Conservation (phyloP, 1,140 invertebrate species). For the Bicyclus anynana region DNA sequence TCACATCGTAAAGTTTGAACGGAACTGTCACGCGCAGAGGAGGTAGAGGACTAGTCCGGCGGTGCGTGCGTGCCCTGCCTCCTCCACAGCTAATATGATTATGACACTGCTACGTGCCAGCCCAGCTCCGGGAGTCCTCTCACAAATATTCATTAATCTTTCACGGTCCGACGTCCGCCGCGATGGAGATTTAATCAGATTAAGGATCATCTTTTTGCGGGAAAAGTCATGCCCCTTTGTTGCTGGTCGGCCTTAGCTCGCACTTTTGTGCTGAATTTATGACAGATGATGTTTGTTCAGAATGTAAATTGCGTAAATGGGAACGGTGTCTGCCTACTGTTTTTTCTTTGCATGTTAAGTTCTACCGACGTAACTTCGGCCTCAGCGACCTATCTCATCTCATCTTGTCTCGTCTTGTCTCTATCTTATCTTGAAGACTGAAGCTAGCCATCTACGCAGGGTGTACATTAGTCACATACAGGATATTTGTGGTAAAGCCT, state of each 20-base stretch:
- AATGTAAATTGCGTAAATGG: slow-evolving; percentile 55
- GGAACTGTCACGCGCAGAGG: slow-evolving; percentile 30
- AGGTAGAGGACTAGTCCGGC: slow-evolving; percentile 2
- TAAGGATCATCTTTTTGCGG: slow-evolving; percentile 76
- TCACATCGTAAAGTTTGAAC: slow-evolving; percentile 38
- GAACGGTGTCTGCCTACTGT: neutral
- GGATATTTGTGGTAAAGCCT: no score
- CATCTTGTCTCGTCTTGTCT: no score
- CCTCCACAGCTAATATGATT: slow-evolving; percentile 72
- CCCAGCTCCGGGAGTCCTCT: slow-evolving; percentile 67
- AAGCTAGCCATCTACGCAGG: no score
- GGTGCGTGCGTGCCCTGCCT: slow-evolving; percentile 61
- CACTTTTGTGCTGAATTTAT: slow-evolving; percentile 72
- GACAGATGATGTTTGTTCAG: slow-evolving; percentile 61
- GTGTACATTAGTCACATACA: no score
- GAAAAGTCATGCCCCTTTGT: slow-evolving; percentile 73
- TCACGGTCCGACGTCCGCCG: slow-evolving; percentile 73
- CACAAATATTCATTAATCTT: slow-evolving; percentile 77
- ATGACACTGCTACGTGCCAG: slow-evolving; percentile 72
- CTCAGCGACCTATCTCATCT: no score
- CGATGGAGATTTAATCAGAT: slow-evolving; percentile 77
- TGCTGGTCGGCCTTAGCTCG: slow-evolving; percentile 62
- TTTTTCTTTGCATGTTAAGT: slow-evolving; percentile 9
- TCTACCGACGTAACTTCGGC: no score
- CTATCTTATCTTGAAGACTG: no score